These are phyloP conservation scores for Calliopsis andreniformis DNA, from an alignment of 1,140 invertebrate species.

Conservation along the genomic window DNA sequence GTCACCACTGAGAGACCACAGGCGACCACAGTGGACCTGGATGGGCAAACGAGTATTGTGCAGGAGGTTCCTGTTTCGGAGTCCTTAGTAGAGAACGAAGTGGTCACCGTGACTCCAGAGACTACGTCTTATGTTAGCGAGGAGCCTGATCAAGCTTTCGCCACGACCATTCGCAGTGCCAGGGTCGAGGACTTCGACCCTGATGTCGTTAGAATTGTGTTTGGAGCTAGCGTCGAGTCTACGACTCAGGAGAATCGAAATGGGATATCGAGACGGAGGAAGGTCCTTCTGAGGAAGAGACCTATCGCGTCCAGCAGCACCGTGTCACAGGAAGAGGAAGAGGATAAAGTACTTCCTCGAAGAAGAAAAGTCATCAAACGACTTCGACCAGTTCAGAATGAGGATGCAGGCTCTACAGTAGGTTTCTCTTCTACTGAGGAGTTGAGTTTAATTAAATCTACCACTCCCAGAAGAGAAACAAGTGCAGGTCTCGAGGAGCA, in stretches of 20 bases:
- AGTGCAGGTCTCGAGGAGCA: too few species aligned
- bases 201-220: constrained; percentile 23
- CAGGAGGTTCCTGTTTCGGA: constrained; percentile 3
- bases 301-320: constrained; percentile 43
- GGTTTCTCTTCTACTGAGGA: constrained; percentile 25
- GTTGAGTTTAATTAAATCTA: too few species aligned
- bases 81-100: constrained; percentile 1
- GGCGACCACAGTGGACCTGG: background rate
- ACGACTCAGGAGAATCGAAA: background rate
- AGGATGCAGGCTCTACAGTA: constrained; percentile 3
- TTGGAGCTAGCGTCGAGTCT: background rate
- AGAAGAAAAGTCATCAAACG: constrained; percentile 72
- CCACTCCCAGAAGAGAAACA: too few species aligned
- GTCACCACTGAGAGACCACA: too few species aligned
- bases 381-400: constrained; percentile 60
- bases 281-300: constrained; percentile 65
- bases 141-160: background rate
- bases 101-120: constrained; percentile 3
- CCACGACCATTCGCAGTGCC: background rate
- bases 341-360: constrained; percentile 31
- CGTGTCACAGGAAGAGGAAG: constrained; percentile 22
- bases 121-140: background rate
- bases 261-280: constrained; percentile 54
- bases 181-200: constrained; percentile 25
- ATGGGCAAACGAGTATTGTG: constrained; percentile 13